Percentiles rank a stretch among this genome's conserved stretches.
Evolutionary conservation across 2,113 vertebrate species (phyloP).

Genomic region (Panurus biarmicus): DNA sequence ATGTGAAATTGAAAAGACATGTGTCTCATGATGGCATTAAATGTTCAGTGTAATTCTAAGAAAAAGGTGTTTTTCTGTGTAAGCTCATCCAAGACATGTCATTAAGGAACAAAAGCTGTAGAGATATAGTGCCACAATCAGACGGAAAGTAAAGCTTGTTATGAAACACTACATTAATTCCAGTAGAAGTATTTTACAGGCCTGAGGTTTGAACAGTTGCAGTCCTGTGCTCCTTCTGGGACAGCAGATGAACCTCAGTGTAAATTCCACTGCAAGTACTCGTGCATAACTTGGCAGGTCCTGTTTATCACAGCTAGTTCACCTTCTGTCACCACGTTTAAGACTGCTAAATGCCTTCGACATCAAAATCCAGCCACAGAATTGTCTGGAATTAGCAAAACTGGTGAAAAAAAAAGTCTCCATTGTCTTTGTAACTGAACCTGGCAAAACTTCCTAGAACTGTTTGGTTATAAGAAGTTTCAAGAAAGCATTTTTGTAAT

Average conservation of each 20-base stretch:
- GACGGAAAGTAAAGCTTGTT: background rate
- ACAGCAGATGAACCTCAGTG: background rate
- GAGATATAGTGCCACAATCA: background rate
- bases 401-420: background rate
- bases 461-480: slow-evolving; percentile 38
- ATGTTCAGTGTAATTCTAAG: background rate
- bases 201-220: background rate
- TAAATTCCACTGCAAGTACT: background rate
- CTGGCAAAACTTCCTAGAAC: slow-evolving; percentile 49
- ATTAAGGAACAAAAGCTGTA: background rate
- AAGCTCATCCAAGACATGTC: background rate
- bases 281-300: background rate
- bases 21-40: background rate
- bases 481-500: slow-evolving; percentile 45
- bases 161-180: slow-evolving; percentile 6
- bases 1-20: background rate
- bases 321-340: slow-evolving; percentile 21
- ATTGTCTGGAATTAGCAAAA: slow-evolving; percentile 50
- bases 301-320: background rate
- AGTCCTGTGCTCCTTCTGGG: background rate
- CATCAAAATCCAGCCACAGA: slow-evolving; percentile 35
- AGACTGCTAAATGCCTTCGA: slow-evolving; percentile 10
- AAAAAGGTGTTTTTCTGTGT: background rate
- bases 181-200: background rate
- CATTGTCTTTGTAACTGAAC: slow-evolving; percentile 40